Conservation (phyloP, 2,888 invertebrate genomes). For the Ophion ventricosus region DNA sequence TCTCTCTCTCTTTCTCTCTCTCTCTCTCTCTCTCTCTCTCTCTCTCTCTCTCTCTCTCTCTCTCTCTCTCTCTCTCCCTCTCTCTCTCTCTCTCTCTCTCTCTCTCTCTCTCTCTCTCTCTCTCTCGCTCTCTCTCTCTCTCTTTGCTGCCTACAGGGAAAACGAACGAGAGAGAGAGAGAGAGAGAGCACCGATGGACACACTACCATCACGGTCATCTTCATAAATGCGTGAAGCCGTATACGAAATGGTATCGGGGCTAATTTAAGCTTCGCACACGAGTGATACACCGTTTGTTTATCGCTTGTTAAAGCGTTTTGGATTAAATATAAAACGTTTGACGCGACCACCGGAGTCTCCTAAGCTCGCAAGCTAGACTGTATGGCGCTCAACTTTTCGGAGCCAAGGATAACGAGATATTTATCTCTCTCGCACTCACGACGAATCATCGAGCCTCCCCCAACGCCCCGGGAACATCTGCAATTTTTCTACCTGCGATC, state of each 20-base stretch:
- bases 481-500: conserved; percentile 1
- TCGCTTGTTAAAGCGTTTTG: conserved; percentile 82
- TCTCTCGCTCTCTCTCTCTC: conserved; percentile 16
- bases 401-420: conserved; percentile 57
- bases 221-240: conserved; percentile 81
- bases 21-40: conserved; percentile 8
- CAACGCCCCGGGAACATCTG: conserved; percentile 9
- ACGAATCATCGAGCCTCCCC: not conserved
- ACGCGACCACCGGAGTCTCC: conserved; percentile 71
- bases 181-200: conserved; percentile 68
- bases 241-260: conserved; percentile 81
- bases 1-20: conserved; percentile 5
- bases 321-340: conserved; percentile 83
- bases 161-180: not conserved
- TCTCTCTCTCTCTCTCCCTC: conserved; percentile 7
- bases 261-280: conserved; percentile 82
- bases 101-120: not conserved
- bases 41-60: conserved; percentile 3
- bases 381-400: conserved; percentile 78
- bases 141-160: no score
- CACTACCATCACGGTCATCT: conserved; percentile 77
- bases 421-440: conserved; percentile 19
- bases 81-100: conserved; percentile 29
- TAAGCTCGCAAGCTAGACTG: conserved; percentile 78
- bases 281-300: conserved; percentile 83